Evolutionary conservation across 2,113 vertebrate genomes (phyloP).

Genomic region (Thinocorus orbignyianus): DNA sequence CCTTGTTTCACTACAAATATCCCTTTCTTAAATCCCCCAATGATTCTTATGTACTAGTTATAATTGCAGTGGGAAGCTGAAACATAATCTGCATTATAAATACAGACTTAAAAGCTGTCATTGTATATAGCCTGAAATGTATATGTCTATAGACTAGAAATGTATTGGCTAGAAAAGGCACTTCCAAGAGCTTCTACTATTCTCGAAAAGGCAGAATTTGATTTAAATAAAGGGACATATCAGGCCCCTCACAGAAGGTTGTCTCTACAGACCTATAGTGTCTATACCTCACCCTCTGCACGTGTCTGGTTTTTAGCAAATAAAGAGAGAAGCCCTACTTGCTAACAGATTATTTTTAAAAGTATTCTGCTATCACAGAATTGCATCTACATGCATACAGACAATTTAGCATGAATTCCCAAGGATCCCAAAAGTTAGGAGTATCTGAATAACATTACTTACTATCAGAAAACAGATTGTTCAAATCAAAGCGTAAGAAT

Average conservation of each 20-base stretch:
- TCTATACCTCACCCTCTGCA: background rate
- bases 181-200: background rate
- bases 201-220: background rate
- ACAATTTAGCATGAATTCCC: background rate
- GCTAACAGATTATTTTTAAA: background rate
- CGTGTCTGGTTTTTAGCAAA: background rate
- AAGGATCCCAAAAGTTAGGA: background rate
- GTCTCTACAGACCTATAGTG: background rate
- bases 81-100: background rate
- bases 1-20: background rate
- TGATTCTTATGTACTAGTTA: background rate
- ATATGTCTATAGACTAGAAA: background rate
- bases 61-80: background rate
- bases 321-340: background rate
- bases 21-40: background rate
- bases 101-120: background rate
- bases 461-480: background rate
- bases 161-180: background rate
- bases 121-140: background rate
- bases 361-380: background rate
- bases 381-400: background rate
- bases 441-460: background rate
- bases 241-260: background rate
- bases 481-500: background rate
- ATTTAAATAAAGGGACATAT: background rate